Percentiles rank a stretch among this genome's conserved stretches.
Conservation (phyloP, 2,797 vertebrate species). For the Tachyglossus aculeatus region DNA sequence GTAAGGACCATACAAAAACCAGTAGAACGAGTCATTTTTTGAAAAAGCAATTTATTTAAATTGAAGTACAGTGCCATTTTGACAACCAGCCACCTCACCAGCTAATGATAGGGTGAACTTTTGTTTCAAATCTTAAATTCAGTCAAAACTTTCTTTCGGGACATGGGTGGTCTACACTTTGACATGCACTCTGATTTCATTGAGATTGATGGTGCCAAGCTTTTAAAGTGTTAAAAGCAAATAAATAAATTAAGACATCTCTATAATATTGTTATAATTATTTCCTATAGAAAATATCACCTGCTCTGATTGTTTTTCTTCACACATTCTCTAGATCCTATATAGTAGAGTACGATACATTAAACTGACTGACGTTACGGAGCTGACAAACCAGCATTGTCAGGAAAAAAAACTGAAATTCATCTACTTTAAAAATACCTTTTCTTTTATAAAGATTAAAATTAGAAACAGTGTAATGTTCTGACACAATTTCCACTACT, state of each 20-base stretch:
- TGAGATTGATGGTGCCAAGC: not conserved
- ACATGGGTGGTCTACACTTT: not conserved
- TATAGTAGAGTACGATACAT: not conserved
- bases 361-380: not conserved
- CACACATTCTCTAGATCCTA: not conserved
- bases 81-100: not conserved
- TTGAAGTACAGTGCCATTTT: not conserved
- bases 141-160: not conserved
- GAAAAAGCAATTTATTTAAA: slow-evolving; percentile 11
- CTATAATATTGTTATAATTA: not conserved
- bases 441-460: slow-evolving; percentile 31
- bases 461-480: too few species aligned
- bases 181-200: not conserved
- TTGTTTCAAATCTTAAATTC: not conserved
- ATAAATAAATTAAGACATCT: not conserved
- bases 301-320: not conserved
- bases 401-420: not conserved
- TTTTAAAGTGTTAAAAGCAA: not conserved
- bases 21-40: slow-evolving; percentile 5
- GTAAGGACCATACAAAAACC: not conserved
- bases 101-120: not conserved
- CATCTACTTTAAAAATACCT: not conserved
- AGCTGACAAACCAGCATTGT: not conserved
- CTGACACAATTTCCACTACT: slow-evolving; percentile 19
- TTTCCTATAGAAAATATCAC: not conserved